phyloP scores from a whole-genome alignment of 1,140 invertebrate species.

The Drosophila equinoxialis region DNA sequence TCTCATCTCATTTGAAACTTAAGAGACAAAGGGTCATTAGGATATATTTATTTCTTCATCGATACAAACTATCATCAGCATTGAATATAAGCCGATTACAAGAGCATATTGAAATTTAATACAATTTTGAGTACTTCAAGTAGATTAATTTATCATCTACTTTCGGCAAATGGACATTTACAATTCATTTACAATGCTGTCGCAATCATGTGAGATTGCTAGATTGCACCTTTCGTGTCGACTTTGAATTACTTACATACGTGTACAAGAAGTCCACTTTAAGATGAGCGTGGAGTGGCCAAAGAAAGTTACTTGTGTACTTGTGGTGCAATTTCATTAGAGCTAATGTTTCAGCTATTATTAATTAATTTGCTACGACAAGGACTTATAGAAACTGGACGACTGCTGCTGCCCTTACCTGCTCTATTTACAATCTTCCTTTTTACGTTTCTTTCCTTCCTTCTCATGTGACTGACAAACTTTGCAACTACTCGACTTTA shows the following conservation, averaged over 20 bases:
- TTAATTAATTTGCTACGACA: slow-evolving; percentile 54
- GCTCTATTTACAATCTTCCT: not conserved
- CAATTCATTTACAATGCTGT: slow-evolving; percentile 31
- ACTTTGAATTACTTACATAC: not conserved
- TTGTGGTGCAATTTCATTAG: slow-evolving; percentile 47
- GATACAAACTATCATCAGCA: too few species aligned
- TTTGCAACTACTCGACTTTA: slow-evolving; percentile 19
- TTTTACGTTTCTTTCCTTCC: slow-evolving; percentile 1
- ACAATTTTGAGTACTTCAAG: not conserved
- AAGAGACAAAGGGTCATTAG: too few species aligned
- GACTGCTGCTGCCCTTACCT: not conserved
- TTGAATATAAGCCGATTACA: not conserved
- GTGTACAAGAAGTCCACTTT: not conserved
- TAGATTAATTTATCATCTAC: not conserved
- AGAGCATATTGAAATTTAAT: not conserved
- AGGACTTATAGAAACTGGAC: slow-evolving; percentile 14
- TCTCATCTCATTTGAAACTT: too few species aligned
- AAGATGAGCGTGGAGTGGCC: not conserved
- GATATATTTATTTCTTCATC: too few species aligned
- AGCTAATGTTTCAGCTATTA: slow-evolving; percentile 50
- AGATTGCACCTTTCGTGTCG: slow-evolving; percentile 1
- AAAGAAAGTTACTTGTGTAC: slow-evolving; percentile 8
- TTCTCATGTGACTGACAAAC: slow-evolving; percentile 13
- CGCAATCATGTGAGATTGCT: slow-evolving; percentile 2
- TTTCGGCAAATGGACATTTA: slow-evolving; percentile 12